Base-by-base conservation (phyloP, 2,888 invertebrate species). In the Lymantria dispar region DNA sequence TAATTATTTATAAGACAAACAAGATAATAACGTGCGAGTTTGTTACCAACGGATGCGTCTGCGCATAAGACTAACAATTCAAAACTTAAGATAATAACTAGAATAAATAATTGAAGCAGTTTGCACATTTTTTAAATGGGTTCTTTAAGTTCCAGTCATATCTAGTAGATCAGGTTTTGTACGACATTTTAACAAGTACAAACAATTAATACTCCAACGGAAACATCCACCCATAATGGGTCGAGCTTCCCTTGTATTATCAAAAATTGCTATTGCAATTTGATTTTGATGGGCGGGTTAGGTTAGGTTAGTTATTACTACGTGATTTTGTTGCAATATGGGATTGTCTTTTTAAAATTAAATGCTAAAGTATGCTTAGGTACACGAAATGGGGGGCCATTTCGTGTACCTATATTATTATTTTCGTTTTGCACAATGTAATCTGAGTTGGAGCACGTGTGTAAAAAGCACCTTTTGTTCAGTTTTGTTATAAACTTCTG, bases 291-390 rank as follows among this genome's bases (percentile, higher is more conserved):
- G 80, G 87, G 86, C 83, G 82, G 72, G 66, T 51, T n/a, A n/a
- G n/a, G n/a, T n/a, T n/a, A n/a, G n/a, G n/a, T n/a, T n/a, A n/a
- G n/a, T n/a, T n/a, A 50, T 50, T 48, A 69, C 64, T 57, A 83
- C 85, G 81, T 83, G 86, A 84, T 85, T 79, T 74, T 67, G 71
- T 82, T 80, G 73, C 75, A 74, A 54, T 70, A 54, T 59, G 62
- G n/a, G 64, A 83, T 88, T 88, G 89, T 90, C 87, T 89, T 87
- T 80, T 80, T 74, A 64, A 83, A 87, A 89, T 87, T 86, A 87
- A 90, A 84, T 78, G 80, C 73, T 63, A 60, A 63, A 74, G 67
- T 68, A 67, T 78, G 73, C 75, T 80, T 81, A 76, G 75, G 65
- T 68, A 66, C 78, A 77, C n/a, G n/a, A n/a, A n/a, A n/a, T n/a